Evolutionary conservation across 2,888 invertebrate species (phyloP).

Genomic region (Spodoptera picta): DNA sequence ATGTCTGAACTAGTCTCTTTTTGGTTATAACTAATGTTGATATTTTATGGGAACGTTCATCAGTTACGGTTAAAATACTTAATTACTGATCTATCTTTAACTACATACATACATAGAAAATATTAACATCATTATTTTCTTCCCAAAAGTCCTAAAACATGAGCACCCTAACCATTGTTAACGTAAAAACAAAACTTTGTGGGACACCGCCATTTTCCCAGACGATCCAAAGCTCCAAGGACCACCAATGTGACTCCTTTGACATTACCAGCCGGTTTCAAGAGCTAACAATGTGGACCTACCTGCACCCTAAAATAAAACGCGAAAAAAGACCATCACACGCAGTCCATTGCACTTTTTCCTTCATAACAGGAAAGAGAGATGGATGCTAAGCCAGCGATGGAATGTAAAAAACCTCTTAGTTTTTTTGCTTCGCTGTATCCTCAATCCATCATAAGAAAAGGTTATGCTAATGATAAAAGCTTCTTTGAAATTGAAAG

Average conservation of each 20-base stretch:
- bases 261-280: conserved; percentile 77
- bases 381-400: conserved; percentile 9
- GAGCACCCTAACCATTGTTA: conserved; percentile 49
- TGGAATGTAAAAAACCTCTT: conserved; percentile 27
- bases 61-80: no score
- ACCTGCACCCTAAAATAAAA: conserved; percentile 21
- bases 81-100: no score
- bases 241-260: conserved; percentile 80
- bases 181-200: conserved; percentile 46
- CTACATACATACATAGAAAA: no score
- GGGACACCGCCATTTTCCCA: conserved; percentile 55
- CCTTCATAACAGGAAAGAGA: background rate
- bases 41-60: no score
- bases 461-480: conserved; percentile 52
- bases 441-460: conserved; percentile 40
- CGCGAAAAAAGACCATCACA: conserved; percentile 10
- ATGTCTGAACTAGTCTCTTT: no score
- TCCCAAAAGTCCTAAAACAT: conserved; percentile 2
- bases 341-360: conserved; percentile 32
- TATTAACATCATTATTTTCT: background rate
- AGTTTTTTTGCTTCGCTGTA: conserved; percentile 17
- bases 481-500: conserved; percentile 66
- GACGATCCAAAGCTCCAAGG: conserved; percentile 61
- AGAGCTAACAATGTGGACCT: conserved; percentile 42
- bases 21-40: no score